Evolutionary conservation across 2,888 invertebrate genomes (phyloP).

Genomic region (Drosophila maculinotata): DNA sequence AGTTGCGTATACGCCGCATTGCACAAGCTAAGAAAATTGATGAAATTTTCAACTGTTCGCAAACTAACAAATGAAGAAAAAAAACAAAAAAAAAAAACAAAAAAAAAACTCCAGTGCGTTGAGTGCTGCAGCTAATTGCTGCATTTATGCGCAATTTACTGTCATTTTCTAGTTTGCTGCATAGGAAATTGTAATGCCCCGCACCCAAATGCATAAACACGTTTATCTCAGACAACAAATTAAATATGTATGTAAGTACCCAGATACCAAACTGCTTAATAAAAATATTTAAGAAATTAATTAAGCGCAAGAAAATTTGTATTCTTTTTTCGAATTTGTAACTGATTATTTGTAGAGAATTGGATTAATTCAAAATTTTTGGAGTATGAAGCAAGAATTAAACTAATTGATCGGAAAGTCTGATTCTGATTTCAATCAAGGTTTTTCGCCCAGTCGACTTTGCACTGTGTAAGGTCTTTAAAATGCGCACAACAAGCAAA

Average conservation of each 20-base stretch:
- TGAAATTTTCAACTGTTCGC: not conserved
- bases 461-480: not conserved
- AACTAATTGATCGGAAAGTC: too few species aligned
- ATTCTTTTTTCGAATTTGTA: not conserved
- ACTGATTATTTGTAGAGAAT: too few species aligned
- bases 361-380: too few species aligned
- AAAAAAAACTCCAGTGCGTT: not conserved
- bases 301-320: not conserved
- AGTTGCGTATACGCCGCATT: slow-evolving; percentile 34
- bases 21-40: slow-evolving; percentile 17
- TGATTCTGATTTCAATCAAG: not conserved
- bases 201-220: not conserved
- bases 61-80: not conserved
- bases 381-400: too few species aligned
- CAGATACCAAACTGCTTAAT: not conserved
- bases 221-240: not conserved
- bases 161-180: slow-evolving; percentile 5
- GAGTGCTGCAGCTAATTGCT: slow-evolving; percentile 38
- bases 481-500: slow-evolving; percentile 10
- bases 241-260: not conserved
- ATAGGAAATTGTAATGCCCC: slow-evolving; percentile 1
- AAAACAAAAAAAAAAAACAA: not conserved
- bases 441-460: too few species aligned
- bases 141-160: slow-evolving; percentile 33
- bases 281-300: too few species aligned